phyloP scores from a whole-genome alignment of 2,797 vertebrate species.

The Cyprinella venusta region DNA sequence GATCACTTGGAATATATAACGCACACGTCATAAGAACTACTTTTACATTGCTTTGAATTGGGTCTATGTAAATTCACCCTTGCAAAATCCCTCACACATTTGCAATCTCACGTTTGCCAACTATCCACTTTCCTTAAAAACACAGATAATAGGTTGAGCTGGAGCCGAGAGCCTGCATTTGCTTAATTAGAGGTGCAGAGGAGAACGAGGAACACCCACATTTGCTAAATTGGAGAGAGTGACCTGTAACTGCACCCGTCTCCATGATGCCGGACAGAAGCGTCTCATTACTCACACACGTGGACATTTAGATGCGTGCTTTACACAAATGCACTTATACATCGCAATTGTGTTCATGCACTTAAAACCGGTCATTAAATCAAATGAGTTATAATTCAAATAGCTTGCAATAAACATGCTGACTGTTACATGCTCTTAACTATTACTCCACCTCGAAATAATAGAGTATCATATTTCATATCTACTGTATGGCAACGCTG shows the following conservation, averaged over 20 bases:
- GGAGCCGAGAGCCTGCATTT: slow-evolving; percentile 54
- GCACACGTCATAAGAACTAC: background rate
- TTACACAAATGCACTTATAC: slow-evolving; percentile 57
- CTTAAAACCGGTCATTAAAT: background rate
- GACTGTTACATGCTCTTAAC: background rate
- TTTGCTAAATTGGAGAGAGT: slow-evolving; percentile 27
- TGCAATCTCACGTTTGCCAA: background rate
- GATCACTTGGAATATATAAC: background rate
- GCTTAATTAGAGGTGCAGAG: slow-evolving; percentile 60
- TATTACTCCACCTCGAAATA: background rate
- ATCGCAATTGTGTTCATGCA: background rate
- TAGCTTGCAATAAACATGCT: background rate
- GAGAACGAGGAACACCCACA: slow-evolving; percentile 59
- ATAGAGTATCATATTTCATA: no score
- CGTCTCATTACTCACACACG: slow-evolving; percentile 58
- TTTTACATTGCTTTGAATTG: background rate
- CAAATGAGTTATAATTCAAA: background rate
- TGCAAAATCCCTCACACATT: slow-evolving; percentile 6
- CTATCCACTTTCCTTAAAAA: slow-evolving; percentile 7
- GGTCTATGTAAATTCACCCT: background rate
- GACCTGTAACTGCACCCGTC: slow-evolving; percentile 62
- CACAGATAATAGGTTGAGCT: background rate
- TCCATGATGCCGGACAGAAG: background rate
- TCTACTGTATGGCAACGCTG: no score
- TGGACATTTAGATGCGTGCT: slow-evolving; percentile 60